Evolutionary conservation across 2,888 invertebrate species (phyloP).

Genomic region (Rhagonycha fulva): DNA sequence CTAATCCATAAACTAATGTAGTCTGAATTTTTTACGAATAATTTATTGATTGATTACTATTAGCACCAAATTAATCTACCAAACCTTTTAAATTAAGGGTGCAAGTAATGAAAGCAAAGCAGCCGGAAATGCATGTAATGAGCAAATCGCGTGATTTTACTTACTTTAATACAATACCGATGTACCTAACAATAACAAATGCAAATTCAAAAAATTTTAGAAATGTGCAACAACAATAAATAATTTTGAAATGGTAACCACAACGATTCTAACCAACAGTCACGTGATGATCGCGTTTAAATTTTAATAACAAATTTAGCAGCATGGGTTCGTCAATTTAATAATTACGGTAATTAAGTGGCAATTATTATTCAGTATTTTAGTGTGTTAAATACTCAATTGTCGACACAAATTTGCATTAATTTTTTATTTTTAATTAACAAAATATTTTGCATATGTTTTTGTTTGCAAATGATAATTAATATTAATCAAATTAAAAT

Average conservation of each 20-base stretch:
- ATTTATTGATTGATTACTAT: conserved; percentile 24
- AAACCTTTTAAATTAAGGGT: conserved; percentile 41
- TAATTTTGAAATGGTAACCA: not conserved
- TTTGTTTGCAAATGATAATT: not conserved
- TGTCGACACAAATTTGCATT: not conserved
- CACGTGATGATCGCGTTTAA: not conserved
- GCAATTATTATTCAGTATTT: not conserved
- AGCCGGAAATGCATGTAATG: conserved; percentile 45
- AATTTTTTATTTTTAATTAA: not conserved
- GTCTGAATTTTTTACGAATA: not conserved
- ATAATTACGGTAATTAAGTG: not conserved
- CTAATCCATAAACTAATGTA: not conserved
- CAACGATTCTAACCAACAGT: not conserved
- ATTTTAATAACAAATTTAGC: not conserved
- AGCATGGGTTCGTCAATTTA: not conserved
- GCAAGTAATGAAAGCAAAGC: conserved; percentile 46
- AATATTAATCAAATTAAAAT: conserved; percentile 2
- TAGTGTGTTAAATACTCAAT: not conserved
- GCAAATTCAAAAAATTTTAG: conserved; percentile 19
- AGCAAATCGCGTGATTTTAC: conserved; percentile 45
- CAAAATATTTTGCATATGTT: not conserved
- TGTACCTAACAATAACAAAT: conserved; percentile 14
- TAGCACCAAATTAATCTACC: conserved; percentile 39
- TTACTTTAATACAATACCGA: conserved; percentile 40
- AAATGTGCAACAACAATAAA: not conserved